Conservation (phyloP, 2,113 vertebrate genomes). For the Taurulus bubalis region DNA sequence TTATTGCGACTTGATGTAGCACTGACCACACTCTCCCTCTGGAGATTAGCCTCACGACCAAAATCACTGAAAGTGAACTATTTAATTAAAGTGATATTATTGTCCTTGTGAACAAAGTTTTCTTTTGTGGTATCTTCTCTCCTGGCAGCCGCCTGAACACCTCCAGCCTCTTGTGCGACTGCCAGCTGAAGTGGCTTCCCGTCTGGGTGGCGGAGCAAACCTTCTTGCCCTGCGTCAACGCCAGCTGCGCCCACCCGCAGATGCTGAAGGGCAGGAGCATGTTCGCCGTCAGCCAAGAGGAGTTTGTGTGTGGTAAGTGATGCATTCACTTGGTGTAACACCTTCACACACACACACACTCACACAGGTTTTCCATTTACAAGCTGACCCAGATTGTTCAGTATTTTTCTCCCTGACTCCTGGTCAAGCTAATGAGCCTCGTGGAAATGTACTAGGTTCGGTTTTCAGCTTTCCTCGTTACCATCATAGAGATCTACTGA, state of each 20-base stretch:
- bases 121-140: conserved; percentile 18
- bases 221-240: conserved; percentile 90
- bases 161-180: conserved; percentile 96
- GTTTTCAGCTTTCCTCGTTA: conserved; percentile 25
- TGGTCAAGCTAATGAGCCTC: conserved; percentile 32
- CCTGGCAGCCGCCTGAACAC: conserved; percentile 91
- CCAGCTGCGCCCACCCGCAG: conserved; percentile 96
- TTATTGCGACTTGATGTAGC: background rate
- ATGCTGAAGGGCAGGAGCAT: conserved; percentile 92
- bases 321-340: conserved; percentile 40
- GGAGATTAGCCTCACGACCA: background rate
- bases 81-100: background rate
- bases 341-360: conserved; percentile 20
- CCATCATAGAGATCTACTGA: background rate
- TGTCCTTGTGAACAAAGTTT: background rate
- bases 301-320: conserved; percentile 96
- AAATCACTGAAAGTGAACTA: background rate
- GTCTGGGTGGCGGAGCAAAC: conserved; percentile 93
- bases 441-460: conserved; percentile 48
- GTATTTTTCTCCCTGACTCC: conserved; percentile 38
- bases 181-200: conserved; percentile 97
- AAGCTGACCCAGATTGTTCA: conserved; percentile 54
- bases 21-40: background rate
- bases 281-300: conserved; percentile 90
- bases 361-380: conserved; percentile 53